Base-by-base conservation (phyloP, 2,113 vertebrate genomes). In the Clarias macrocephalus region DNA sequence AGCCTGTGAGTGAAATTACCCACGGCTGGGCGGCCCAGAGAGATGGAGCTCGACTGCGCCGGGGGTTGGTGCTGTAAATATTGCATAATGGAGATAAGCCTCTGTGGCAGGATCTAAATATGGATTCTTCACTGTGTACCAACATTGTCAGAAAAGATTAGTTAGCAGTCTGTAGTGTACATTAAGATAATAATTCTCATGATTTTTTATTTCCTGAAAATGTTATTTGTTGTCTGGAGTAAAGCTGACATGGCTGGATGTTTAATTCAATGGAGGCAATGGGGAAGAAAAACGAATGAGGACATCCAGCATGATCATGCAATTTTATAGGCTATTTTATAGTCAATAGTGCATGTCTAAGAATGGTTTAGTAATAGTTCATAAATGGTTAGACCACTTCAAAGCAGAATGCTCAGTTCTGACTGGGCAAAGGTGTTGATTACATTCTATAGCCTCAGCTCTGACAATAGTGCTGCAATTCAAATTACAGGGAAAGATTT, bases 11-110 rank as follows among this genome's bases (percentile, higher is more conserved):
- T 81, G 77, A 89, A 90, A 90, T 89, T 86, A 84, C 83, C 85
- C 87, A 90, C 57, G 33, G 75, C 82, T 15, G 66, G 63, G 57
- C 11, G 42, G 83, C 83, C 12, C 42, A 8, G 76, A 79, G 83
- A 76, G 86, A 56, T 25, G 56, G 84, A 82, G 82, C 13, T 42
- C 16, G 62, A 77, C 70, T 85, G 48, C 54, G 57, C 37, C 5
- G 37, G 80, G 87, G 70, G 80, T 86, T 79, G 85, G 42, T 88
- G 73, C 84, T 42, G 75, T 91, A 91, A 91, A 92, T 90, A 91
- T 91, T 92, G 86, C 91, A 91, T 90, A 91, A 92, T 65, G 25
- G n/a, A 88, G 87, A 91, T 92, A 89, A 92, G 88, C 89, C 89
- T 87, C 89, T 88, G 86, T 90, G 92, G 87, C 91, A 89, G 81